These are phyloP conservation scores for Pollenia labialis DNA, from an alignment of 2,888 invertebrate species.

Conservation along the genomic window DNA sequence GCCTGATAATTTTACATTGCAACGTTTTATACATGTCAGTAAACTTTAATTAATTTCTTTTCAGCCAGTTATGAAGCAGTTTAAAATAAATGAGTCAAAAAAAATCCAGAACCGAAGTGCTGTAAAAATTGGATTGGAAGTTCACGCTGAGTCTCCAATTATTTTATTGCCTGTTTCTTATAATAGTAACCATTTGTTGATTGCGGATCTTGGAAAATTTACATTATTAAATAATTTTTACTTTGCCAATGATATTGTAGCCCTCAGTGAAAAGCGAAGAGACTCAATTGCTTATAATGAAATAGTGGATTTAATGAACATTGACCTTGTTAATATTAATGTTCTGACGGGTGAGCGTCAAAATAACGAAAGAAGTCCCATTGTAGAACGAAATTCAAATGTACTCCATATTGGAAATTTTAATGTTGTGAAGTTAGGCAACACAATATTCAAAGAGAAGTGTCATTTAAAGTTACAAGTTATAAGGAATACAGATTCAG, in stretches of 20 bases:
- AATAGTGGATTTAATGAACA: constrained; percentile 87
- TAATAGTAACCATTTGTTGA: constrained; percentile 90
- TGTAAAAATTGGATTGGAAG: constrained; percentile 82
- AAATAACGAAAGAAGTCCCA: constrained; percentile 54
- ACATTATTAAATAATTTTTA: constrained; percentile 91
- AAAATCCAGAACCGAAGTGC: constrained; percentile 76
- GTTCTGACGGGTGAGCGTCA: constrained; percentile 86
- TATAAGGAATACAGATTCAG: constrained; percentile 91
- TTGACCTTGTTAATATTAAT: constrained; percentile 89
- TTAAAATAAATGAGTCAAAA: constrained; percentile 78
- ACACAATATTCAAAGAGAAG: constrained; percentile 91
- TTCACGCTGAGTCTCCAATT: constrained; percentile 88
- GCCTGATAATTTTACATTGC: no score
- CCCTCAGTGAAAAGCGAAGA: constrained; percentile 78
- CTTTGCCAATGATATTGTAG: constrained; percentile 85
- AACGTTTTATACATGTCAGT: no score
- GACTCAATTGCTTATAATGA: constrained; percentile 78
- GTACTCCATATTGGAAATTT: constrained; percentile 80
- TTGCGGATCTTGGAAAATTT: constrained; percentile 92
- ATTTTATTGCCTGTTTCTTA: constrained; percentile 94
- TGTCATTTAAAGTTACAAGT: constrained; percentile 92
- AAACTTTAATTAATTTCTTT: constrained; percentile 50
- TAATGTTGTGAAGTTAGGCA: constrained; percentile 84
- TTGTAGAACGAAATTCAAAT: constrained; percentile 76
- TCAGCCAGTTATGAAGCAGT: constrained; percentile 82